Evolutionary conservation across 2,113 vertebrate species (phyloP), one percentile per base, ranked within the genome.

Genomic region (Chitala chitala): DNA sequence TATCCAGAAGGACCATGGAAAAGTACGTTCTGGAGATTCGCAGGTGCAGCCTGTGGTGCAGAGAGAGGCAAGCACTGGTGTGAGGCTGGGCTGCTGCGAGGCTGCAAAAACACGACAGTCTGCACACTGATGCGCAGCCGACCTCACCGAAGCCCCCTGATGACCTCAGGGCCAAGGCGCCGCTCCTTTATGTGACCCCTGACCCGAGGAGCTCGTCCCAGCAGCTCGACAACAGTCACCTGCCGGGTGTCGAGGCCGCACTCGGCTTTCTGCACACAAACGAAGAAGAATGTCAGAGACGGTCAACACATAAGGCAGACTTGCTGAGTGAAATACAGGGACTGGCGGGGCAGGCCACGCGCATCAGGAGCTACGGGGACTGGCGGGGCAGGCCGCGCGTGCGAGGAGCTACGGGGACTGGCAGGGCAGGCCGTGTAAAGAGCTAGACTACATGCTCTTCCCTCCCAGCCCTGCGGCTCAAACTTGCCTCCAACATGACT

Each of bases 161-260:
- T 92, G 86, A 95, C 92, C 73, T 89, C 85, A 0, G 86, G 55
- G 5, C 87, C 84, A 10, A 98, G 86, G 55, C 82, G 85, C 46
- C 86, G 91, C 51, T 94, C 93, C 55, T 89, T 93, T 74, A 99
- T 96, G 29, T 93, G 94, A 0, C 97, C 97, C 24, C 92, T 91
- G 75, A 93, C 94, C 0, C 83, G 87, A 0, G 95, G 95, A 20
- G 91, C 87, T 61, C 91, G 91, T 50, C 93, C 96, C 81, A 97
- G 87, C 61, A 99, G 86, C 88, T 98, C 95, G 0, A 99, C 76
- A 13, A 95, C 86, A 0, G 92, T 94, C 55, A 98, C 78, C 0
- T 94, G 94, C 4, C 94, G 85, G 82, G 95, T 86, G 70, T 98
- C 95, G 77, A 99, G 84, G 61, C 93, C 95, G 1, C 97, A 99